phyloP scores from a whole-genome alignment of 2,888 invertebrate genomes.

The Pristionchus exspectatus region DNA sequence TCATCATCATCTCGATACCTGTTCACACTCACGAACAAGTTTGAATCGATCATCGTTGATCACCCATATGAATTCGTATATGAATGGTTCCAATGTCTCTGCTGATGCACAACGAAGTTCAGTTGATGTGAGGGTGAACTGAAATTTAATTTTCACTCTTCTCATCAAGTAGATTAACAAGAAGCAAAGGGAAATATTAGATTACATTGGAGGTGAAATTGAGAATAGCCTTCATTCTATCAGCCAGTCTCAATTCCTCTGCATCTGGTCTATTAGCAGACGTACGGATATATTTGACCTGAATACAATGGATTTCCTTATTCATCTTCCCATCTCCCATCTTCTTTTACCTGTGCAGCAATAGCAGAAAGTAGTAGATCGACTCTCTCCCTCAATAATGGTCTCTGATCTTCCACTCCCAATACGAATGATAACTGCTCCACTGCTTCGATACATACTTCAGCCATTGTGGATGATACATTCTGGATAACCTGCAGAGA shows the following conservation, averaged over 20 bases:
- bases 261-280: neutral
- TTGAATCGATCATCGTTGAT: neutral
- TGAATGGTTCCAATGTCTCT: constrained; percentile 14
- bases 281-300: constrained; percentile 39
- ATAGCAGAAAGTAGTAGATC: constrained; percentile 56
- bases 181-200: neutral
- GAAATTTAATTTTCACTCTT: neutral
- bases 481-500: constrained; percentile 69
- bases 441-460: constrained; percentile 65
- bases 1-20: constrained; percentile 1
- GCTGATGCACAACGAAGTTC: constrained; percentile 37
- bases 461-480: constrained; percentile 64
- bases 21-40: neutral
- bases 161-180: neutral
- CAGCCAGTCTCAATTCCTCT: constrained; percentile 29
- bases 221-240: constrained; percentile 43
- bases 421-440: constrained; percentile 56
- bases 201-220: constrained; percentile 41
- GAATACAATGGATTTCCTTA: neutral
- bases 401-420: constrained; percentile 57
- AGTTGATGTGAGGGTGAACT: constrained; percentile 2
- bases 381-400: constrained; percentile 57
- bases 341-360: constrained; percentile 55
- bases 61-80: constrained; percentile 34
- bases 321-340: neutral